Percentiles rank a stretch among this genome's conserved stretches.
Evolutionary conservation across 2,888 invertebrate species (phyloP).

Genomic region (Argyresthia goedartella): DNA sequence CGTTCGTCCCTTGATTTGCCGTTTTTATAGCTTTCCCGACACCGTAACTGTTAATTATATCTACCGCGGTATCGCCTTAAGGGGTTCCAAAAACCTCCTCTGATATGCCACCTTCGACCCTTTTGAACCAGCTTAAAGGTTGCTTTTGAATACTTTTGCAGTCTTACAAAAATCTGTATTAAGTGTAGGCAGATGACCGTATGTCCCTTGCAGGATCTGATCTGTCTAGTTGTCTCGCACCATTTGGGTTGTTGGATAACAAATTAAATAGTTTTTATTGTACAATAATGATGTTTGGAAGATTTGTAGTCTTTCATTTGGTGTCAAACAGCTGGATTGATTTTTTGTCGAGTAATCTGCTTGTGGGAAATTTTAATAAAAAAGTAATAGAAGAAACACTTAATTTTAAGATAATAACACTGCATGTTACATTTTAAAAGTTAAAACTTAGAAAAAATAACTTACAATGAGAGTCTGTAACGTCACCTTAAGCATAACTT

Average conservation of each 20-base stretch:
- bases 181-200: constrained; percentile 4
- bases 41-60: constrained; percentile 56
- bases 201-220: not conserved
- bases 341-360: too few species aligned
- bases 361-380: too few species aligned
- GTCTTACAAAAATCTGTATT: constrained; percentile 8
- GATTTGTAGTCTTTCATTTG: constrained; percentile 4
- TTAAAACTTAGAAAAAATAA: too few species aligned
- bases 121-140: constrained; percentile 17
- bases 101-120: constrained; percentile 18
- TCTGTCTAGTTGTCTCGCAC: constrained; percentile 8
- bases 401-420: too few species aligned
- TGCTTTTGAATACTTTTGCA: constrained; percentile 5
- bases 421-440: too few species aligned
- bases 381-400: too few species aligned
- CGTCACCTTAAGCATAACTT: too few species aligned
- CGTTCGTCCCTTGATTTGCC: constrained; percentile 50
- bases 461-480: too few species aligned
- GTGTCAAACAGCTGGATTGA: not conserved
- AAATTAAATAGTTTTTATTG: constrained; percentile 12
- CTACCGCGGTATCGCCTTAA: constrained; percentile 37
- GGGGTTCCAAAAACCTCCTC: constrained; percentile 21
- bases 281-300: constrained; percentile 8
- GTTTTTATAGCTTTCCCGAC: constrained; percentile 56
- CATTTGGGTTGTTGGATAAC: constrained; percentile 9